Evolutionary conservation across 2,113 vertebrate species (phyloP), one percentile per base, ranked within the genome.

Genomic region (Scartelaos histophorus): DNA sequence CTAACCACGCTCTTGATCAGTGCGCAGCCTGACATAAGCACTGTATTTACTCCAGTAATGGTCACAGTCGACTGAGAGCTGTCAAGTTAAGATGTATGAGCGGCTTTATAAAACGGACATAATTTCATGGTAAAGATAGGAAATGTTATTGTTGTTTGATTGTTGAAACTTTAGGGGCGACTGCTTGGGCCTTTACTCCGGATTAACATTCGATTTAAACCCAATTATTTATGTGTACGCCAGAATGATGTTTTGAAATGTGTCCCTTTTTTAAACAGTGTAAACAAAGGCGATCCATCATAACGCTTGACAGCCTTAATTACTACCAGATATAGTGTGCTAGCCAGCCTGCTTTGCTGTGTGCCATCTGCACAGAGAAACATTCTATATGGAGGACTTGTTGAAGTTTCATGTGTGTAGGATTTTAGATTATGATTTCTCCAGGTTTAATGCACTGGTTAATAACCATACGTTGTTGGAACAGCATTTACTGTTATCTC

Each of bases 201-300:
- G 83, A 90, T 90, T 90, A 86, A 73, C 71, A 74, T 82, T 92
- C 78, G 58, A 74, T 83, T 89, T 88, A 77, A 83, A 82, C 84
- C 69, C 70, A 78, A 78, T 91, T 93, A 93, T 93, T 94, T 93
- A 91, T 90, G 76, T 91, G 81, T 89, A 83, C 78, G 85, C 54
- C 82, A 74, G 80, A 91, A 84, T 82, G 75, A 88, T 92, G 93
- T 91, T 94, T 94, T 92, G 83, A 93, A 92, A 92, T 88, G 85
- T 82, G 90, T 85, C 92, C 85, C 85, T 70, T 29, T 87, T 93
- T 92, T 91, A 94, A 94, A 92, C 90, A 92, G 64, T 87, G 92
- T 93, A 93, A 94, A 93, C 92, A 94, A 93, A 93, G 90, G 88
- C 90, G 80, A 93, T 94, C 89, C 86, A 93, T 94, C 93, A 93